Base-by-base conservation (phyloP, 30 jellyfish, hydroid and myxozoan species). In the Cassiopea xamachana region DNA sequence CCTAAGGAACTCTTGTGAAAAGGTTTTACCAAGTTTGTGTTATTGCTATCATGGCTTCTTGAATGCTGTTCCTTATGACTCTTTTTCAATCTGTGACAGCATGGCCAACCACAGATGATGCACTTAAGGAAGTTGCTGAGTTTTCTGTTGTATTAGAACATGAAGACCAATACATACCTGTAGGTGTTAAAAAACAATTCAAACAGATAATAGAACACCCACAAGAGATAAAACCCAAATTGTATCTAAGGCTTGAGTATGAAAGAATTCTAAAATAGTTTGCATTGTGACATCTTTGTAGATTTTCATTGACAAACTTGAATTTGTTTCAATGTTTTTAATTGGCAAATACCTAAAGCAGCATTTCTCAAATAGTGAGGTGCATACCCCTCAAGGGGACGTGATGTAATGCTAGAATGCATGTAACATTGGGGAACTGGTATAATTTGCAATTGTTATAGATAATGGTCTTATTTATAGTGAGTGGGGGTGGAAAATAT, bases 201-300 rank as follows among this genome's bases (percentile, higher is more conserved):
- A 71, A 71, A 45, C 80, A 71, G 80, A 71, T 71, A 0, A 71
- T 71, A 18, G 80, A 71, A 71, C 46, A 71, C 46, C 80, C 80
- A 71, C 51, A 71, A 46, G 80, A 71, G 46, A 71, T 71, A 0
- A 17, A 1, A 71, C 80, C 80, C 18, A 71, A 71, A 14, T 46
- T 71, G 48, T 71, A 71, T 71, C 49, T 71, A 43, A 77, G 14
- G 64, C 64, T 3, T 55, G 64, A 55, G 64, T 55, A 55, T 55
- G 64, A 55, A 10, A 55, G 64, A 55, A 6, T 55, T 55, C 12
- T 10, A 55, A 55, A 55, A 55, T 55, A 55, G 64, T 55, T 55
- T 6, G 64, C 64, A 55, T 55, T 55, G 0, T 55, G 64, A 55
- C 64, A 55, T 55, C 64, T 55, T 55, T 55, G 64, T 55, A 55